A percentile compares a stretch with the other conserved stretches of the same genome.
Evolutionary conservation across 2,888 invertebrate species (phyloP).

Genomic region (Phalera bucephala): DNA sequence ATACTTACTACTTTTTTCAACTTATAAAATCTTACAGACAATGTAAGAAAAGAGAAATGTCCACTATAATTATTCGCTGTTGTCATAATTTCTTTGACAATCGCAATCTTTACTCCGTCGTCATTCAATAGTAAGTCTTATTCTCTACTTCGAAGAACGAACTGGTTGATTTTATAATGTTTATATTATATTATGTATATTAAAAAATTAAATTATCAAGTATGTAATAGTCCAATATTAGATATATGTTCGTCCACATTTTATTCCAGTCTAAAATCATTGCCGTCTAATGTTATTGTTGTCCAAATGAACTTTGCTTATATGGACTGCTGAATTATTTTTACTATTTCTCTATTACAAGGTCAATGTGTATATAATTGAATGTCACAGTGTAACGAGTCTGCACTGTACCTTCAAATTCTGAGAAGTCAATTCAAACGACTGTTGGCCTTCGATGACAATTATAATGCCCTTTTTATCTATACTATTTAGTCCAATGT

Average conservation of each 20-base stretch:
- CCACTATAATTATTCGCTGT: conserved; percentile 14
- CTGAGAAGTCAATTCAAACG: conserved; percentile 58
- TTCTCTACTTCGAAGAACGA: conserved; percentile 34
- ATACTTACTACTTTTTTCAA: no score
- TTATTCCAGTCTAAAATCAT: conserved; percentile 72
- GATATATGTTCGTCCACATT: conserved; percentile 78
- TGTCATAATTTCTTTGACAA: conserved; percentile 23
- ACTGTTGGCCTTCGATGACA: conserved; percentile 51
- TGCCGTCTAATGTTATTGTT: conserved; percentile 74
- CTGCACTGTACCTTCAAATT: no score
- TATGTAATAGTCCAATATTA: conserved; percentile 74
- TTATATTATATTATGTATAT: conserved; percentile 65
- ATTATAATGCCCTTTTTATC: conserved; percentile 47
- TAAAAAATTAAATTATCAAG: conserved; percentile 58
- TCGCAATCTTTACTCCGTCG: conserved; percentile 26
- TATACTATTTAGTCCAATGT: conserved; percentile 47
- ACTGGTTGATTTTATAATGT: conserved; percentile 61
- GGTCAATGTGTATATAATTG: conserved; percentile 34
- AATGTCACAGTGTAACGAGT: conserved; percentile 13
- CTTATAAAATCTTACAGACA: not conserved
- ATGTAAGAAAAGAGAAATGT: conserved; percentile 11
- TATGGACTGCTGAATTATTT: conserved; percentile 50
- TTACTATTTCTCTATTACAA: conserved; percentile 49
- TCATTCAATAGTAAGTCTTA: conserved; percentile 22
- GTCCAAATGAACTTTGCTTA: conserved; percentile 67